These are phyloP conservation scores for Drosophila miranda DNA, from an alignment of 1,140 invertebrate genomes.

Conservation along the genomic window DNA sequence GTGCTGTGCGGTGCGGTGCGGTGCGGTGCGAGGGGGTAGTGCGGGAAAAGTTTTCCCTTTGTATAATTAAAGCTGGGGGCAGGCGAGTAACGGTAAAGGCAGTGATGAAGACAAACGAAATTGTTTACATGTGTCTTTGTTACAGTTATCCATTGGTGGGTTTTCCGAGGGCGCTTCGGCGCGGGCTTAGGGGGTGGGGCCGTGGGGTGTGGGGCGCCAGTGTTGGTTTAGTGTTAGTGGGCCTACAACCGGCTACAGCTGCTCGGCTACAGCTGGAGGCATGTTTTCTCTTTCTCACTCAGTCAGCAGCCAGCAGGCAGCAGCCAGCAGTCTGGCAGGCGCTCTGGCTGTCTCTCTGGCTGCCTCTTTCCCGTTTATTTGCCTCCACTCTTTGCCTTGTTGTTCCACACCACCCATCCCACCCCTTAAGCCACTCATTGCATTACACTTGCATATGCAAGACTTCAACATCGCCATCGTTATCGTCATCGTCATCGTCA, in stretches of 20 bases:
- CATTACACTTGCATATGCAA: conserved; percentile 57
- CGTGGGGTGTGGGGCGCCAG: background rate
- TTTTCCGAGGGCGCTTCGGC: conserved; percentile 6
- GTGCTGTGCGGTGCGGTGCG: too few relatives aligned
- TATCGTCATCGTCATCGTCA: conserved; percentile 42
- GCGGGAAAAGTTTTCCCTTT: conserved; percentile 69
- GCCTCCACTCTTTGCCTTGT: conserved; percentile 1
- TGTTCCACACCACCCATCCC: too few relatives aligned
- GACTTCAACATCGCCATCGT: conserved; percentile 15
- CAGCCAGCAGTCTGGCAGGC: background rate
- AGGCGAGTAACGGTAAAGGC: conserved; percentile 2
- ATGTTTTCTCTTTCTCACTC: conserved; percentile 4
- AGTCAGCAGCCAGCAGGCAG: background rate
- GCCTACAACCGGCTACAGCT: conserved; percentile 38
- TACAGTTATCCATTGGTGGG: conserved; percentile 65
- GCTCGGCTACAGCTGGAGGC: conserved; percentile 16
- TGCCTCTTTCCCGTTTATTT: conserved; percentile 33
- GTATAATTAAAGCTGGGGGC: conserved; percentile 73
- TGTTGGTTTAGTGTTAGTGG: conserved; percentile 18
- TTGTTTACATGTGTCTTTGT: conserved; percentile 79
- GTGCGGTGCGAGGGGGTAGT: background rate
- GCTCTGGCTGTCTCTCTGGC: conserved; percentile 7
- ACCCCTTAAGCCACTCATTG: too few relatives aligned
- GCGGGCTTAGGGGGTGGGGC: background rate
- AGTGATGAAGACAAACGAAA: conserved; percentile 61